A percentile compares a stretch with the other conserved stretches of the same genome.
These are phyloP conservation scores for Columbina picui DNA, from an alignment of 2,113 vertebrate genomes.

Conservation along the genomic window DNA sequence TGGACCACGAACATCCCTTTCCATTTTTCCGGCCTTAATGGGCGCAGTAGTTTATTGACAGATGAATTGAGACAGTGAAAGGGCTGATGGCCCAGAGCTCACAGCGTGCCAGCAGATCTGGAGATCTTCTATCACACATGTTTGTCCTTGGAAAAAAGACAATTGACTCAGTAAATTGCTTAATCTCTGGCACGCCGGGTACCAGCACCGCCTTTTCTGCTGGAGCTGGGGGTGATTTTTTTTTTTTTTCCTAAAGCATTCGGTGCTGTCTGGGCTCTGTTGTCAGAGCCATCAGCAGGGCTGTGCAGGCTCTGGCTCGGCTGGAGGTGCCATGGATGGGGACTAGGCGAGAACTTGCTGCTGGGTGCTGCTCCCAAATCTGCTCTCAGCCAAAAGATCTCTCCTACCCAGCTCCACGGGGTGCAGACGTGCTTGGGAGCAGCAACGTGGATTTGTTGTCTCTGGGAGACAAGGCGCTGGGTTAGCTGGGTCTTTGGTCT, in stretches of 20 bases:
- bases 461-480: neutral
- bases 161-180: slow-evolving; percentile 66
- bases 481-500: neutral
- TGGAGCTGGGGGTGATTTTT: neutral
- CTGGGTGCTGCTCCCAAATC: neutral
- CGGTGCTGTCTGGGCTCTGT: neutral
- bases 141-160: slow-evolving; percentile 70
- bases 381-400: neutral
- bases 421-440: neutral
- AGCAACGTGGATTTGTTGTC: neutral
- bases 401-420: accelerated
- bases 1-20: neutral
- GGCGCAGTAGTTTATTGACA: slow-evolving; percentile 47
- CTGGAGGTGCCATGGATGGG: neutral
- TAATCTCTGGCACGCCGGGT: slow-evolving; percentile 37
- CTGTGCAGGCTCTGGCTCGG: neutral
- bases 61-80: slow-evolving; percentile 61
- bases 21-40: slow-evolving; percentile 21
- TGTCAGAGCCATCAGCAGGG: neutral
- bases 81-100: slow-evolving; percentile 53
- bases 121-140: slow-evolving; percentile 58
- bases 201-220: neutral
- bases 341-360: neutral
- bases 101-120: slow-evolving; percentile 53
- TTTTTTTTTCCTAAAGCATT: neutral